These are phyloP conservation scores for Anniella stebbinsi DNA, from an alignment of 2,797 vertebrate genomes.

Conservation along the genomic window DNA sequence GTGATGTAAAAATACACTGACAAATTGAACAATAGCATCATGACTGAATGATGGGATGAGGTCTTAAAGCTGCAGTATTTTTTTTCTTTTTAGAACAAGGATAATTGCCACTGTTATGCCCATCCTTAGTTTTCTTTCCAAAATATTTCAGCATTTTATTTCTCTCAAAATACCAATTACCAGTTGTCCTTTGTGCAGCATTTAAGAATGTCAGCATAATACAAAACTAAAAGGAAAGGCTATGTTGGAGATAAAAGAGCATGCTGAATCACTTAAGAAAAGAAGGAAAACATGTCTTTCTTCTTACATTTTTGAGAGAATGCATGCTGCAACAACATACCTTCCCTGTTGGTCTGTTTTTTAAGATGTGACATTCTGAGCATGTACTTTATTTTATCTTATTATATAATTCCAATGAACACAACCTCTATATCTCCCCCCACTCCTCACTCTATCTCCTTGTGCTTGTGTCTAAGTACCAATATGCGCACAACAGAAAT, in stretches of 20 bases:
- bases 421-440: neutral
- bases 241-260: constrained; percentile 22
- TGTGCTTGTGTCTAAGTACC: neutral
- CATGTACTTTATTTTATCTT: neutral
- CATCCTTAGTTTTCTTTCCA: constrained; percentile 37
- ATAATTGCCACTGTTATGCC: neutral
- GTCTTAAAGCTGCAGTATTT: neutral
- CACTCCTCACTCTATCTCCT: neutral
- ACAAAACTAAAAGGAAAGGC: neutral
- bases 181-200: neutral
- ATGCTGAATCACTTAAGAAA: constrained; percentile 13
- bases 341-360: constrained; percentile 3
- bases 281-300: neutral
- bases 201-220: constrained; percentile 9
- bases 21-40: constrained; percentile 27
- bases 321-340: neutral
- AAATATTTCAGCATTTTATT: constrained; percentile 35
- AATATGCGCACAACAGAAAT: neutral
- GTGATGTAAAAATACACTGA: constrained; percentile 33
- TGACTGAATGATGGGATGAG: neutral
- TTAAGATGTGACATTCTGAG: neutral
- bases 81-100: neutral
- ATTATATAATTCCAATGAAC: neutral
- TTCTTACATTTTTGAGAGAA: constrained; percentile 14
- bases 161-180: neutral